Evolutionary conservation across 2,797 vertebrate species (phyloP).

Genomic region (Poecilia picta): DNA sequence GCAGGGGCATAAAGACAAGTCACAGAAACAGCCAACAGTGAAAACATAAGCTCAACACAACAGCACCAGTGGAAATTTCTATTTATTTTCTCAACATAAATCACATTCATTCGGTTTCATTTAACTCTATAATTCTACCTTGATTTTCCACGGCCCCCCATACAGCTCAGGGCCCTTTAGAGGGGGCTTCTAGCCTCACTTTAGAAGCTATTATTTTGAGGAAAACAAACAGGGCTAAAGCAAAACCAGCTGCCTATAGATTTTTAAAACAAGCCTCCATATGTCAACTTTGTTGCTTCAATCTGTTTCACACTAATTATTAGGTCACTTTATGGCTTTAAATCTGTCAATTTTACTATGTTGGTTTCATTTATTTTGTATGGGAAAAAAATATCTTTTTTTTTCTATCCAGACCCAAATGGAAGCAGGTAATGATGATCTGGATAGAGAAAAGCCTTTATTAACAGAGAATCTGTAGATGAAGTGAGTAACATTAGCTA

Average conservation of each 20-base stretch:
- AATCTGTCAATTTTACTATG: background rate
- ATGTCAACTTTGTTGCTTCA: background rate
- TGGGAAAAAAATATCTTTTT: background rate
- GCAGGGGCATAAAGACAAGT: background rate
- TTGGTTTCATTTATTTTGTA: background rate
- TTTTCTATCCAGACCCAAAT: background rate
- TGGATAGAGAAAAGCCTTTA: background rate
- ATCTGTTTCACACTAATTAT: background rate
- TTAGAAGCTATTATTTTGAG: background rate
- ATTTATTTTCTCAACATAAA: background rate
- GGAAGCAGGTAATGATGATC: background rate
- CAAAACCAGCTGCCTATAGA: constrained; percentile 9
- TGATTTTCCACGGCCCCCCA: background rate
- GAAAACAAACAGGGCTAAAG: constrained; percentile 1
- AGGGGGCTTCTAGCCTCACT: background rate
- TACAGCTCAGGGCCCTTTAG: background rate
- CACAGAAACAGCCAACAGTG: background rate
- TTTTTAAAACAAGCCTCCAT: background rate
- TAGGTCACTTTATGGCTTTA: background rate
- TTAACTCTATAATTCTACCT: background rate
- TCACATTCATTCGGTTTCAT: background rate
- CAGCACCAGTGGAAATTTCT: background rate
- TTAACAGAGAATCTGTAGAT: background rate
- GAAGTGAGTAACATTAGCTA: background rate
- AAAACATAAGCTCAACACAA: background rate